These are phyloP conservation scores for Patella pellucida DNA, from an alignment of 2,888 invertebrate species.

Conservation along the genomic window DNA sequence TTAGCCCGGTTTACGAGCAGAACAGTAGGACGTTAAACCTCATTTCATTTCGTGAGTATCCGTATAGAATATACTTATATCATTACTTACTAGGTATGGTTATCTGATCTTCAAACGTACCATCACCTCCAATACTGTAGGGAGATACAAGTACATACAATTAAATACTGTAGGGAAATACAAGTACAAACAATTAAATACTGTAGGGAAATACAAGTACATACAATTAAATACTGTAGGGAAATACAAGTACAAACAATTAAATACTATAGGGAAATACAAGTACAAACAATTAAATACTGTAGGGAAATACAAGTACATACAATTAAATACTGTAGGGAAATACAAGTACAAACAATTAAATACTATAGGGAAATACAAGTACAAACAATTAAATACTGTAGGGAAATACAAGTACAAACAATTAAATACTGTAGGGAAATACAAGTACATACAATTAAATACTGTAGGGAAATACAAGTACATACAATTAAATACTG, in stretches of 20 bases:
- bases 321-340: slow-evolving; percentile 46
- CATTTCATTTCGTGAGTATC: no score
- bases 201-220: slow-evolving; percentile 40
- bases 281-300: no score
- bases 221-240: no score
- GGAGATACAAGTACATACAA: background rate
- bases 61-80: no score
- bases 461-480: slow-evolving; percentile 44
- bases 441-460: background rate
- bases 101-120: slow-evolving; percentile 35
- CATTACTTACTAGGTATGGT: slow-evolving; percentile 57
- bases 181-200: slow-evolving; percentile 32
- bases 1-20: no score
- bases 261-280: slow-evolving; percentile 46
- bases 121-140: slow-evolving; percentile 61
- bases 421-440: no score
- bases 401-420: slow-evolving; percentile 30
- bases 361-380: no score
- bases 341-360: no score
- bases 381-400: slow-evolving; percentile 41
- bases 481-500: no score
- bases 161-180: no score
- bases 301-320: no score
- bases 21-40: no score
- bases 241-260: background rate